phyloP scores from a whole-genome alignment of 2,888 invertebrate genomes.

The Crioceris asparagi region DNA sequence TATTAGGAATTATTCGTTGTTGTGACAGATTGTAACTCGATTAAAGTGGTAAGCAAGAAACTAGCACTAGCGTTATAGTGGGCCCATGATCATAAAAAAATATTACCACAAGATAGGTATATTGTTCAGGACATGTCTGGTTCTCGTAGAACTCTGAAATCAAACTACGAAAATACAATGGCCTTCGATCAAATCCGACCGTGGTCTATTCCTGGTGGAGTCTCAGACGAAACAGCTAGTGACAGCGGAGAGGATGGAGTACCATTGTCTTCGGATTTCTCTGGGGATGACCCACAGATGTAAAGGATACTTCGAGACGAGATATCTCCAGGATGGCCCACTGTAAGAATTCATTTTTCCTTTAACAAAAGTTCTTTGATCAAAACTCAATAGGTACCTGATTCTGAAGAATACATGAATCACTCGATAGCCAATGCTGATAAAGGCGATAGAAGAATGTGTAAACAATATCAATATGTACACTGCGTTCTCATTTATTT shows the following conservation, averaged over 20 bases:
- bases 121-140: conserved; percentile 12
- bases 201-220: conserved; percentile 11
- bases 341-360: too few relatives aligned
- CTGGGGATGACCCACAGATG: neutral
- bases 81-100: conserved; percentile 15
- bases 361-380: too few relatives aligned
- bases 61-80: conserved; percentile 12
- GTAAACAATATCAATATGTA: too few relatives aligned
- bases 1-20: conserved; percentile 26
- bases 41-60: conserved; percentile 23
- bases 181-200: conserved; percentile 14
- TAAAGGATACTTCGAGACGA: conserved; percentile 4
- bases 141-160: conserved; percentile 8
- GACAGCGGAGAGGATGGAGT: conserved; percentile 12
- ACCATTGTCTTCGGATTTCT: neutral
- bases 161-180: conserved; percentile 11
- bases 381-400: too few relatives aligned
- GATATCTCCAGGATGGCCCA: conserved; percentile 8
- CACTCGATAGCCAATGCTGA: too few relatives aligned
- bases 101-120: conserved; percentile 16
- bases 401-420: too few relatives aligned
- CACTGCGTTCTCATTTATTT: too few relatives aligned
- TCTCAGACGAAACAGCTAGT: conserved; percentile 6
- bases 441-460: too few relatives aligned
- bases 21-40: conserved; percentile 28